Base-by-base conservation (phyloP, 2,888 invertebrate genomes). In the Drosophila suboccidentalis region DNA sequence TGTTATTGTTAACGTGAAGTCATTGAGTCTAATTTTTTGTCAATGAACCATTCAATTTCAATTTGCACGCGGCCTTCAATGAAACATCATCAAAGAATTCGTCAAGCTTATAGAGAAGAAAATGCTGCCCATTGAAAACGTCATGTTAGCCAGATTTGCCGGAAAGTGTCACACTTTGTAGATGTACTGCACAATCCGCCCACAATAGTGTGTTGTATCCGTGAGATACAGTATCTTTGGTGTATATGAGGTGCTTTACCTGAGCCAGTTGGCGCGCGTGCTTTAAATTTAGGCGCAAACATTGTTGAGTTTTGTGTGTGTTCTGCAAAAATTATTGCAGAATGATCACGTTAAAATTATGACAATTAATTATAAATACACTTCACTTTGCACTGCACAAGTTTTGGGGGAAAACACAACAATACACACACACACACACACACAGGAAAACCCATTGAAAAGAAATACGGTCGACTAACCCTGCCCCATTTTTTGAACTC, bases 271-370 rank as follows among this genome's bases (percentile, higher is more conserved):
- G 95, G 94, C 87, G 96, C 95, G 91, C 95, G 96, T 89, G 97
- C 97, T 94, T 96, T 97, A 94, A 97, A 97, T 92, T 95, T 96
- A 84, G 97, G 97, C 84, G 95, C 94, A 92, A 96, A 95, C 95
- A 95, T 95, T 93, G 94, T 94, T 93, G 94, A 60, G 51, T 70
- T 76, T 57, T 78, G 88, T 77, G 79, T 77, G 65, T 81, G 62
- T 44, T 85, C 88, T 85, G 86, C 79, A 75, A 86, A 71, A 67
- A 62, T 64, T 13, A 11, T 43, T 50, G 59, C 59, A 60, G 58
- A 59, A 59, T 44, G 1, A n/a, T n/a, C n/a, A 22, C 22, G 13
- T 44, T 44, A 44, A 44, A 22, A 26, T 39, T 10, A 15, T 39
- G 38, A 38, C 15, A 26, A 50, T 71, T 50, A 17, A 8, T 19